Evolutionary conservation across 1,140 invertebrate species (phyloP), one percentile per base, ranked within the genome.

Genomic region (Anadara kagoshimensis): DNA sequence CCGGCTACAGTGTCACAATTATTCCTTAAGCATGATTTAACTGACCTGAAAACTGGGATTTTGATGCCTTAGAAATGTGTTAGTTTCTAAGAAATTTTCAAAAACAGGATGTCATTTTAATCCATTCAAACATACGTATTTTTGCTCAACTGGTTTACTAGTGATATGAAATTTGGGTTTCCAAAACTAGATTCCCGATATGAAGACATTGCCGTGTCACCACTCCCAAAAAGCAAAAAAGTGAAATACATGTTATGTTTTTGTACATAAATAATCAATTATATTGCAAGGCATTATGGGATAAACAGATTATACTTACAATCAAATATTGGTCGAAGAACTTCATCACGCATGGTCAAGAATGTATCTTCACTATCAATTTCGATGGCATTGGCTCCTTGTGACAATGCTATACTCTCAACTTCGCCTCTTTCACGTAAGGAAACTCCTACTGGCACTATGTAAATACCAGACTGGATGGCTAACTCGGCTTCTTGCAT

Each of bases 361-460:
- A 69, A 22, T 0, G 69, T 74, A 0, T 62, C 59, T 26, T 80
- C 81, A 61, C 68, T 59, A 20, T 76, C 56, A 36, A 84, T 63
- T n/a, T 64, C 81, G 56, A 82, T 76, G 1, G 47, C 54, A 24
- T 76, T 76, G 5, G 83, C 67, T 11, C 80, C 80, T 57, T 87
- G 85, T 3, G 75, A 36, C 16, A 73, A 54, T 12, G 85, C 85
- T 54, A 87, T 85, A 49, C 72, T 78, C 44, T 85, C 80, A 8
- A 87, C 22, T 57, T 87, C 85, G 24, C 67, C 63, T 11, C 81
- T 65, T 29, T 82, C 76, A n/a, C 81, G 51, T 43, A 85, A 51
- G 8, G 73, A 73, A 5, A 87, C 73, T 11, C 78, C 84, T 29
- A 87, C 72, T 0, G 85, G 85, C 51, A 87, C 75, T 49, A 86